These are phyloP conservation scores for Pagetopsis macropterus DNA, from an alignment of 2,797 vertebrate genomes.

Conservation along the genomic window DNA sequence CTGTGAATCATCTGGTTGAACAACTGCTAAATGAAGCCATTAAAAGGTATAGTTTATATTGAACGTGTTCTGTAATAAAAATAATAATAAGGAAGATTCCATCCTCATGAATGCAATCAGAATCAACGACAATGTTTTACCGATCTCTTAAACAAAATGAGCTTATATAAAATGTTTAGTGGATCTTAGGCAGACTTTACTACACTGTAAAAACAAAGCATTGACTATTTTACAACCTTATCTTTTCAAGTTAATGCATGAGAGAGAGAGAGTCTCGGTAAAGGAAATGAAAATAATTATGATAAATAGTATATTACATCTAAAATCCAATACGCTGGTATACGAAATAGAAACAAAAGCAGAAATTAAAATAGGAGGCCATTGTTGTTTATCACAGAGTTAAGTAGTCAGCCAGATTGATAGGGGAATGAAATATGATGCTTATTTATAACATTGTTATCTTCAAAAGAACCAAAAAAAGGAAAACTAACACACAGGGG, in stretches of 20 bases:
- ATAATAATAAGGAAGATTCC: not conserved
- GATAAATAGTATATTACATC: not conserved
- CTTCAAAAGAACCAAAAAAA: not conserved
- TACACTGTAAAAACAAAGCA: slow-evolving; percentile 15
- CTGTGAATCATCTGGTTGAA: not conserved
- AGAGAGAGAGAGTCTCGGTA: not conserved
- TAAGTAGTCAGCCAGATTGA: slow-evolving; percentile 17
- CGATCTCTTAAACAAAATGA: not conserved
- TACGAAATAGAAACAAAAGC: slow-evolving; percentile 4
- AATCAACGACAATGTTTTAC: slow-evolving; percentile 1
- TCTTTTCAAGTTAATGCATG: not conserved
- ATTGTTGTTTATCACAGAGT: slow-evolving; percentile 12
- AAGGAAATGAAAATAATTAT: not conserved
- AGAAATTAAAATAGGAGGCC: not conserved
- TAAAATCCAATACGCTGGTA: not conserved
- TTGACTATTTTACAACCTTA: not conserved
- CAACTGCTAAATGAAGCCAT: not conserved
- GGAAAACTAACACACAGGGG: not conserved
- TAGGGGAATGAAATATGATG: not conserved
- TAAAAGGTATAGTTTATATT: not conserved
- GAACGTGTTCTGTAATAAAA: not conserved
- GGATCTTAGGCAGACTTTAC: slow-evolving; percentile 12
- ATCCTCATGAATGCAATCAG: not conserved
- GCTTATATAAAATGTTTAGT: not conserved
- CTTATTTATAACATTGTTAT: slow-evolving; percentile 1